These are phyloP conservation scores for Alaudala cheleensis DNA, from an alignment of 2,113 vertebrate genomes.

Conservation along the genomic window DNA sequence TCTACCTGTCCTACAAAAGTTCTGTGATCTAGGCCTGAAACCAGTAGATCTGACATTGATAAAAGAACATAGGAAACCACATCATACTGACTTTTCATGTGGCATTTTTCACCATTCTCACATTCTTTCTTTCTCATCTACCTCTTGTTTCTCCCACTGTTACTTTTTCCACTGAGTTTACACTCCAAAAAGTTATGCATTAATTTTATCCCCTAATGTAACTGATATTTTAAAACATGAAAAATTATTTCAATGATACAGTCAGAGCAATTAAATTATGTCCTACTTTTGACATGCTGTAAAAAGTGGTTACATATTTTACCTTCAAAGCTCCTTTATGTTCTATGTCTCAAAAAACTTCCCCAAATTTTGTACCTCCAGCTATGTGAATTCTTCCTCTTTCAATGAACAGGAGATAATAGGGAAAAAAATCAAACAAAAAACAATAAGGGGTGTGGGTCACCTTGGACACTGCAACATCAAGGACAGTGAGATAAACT, in stretches of 20 bases:
- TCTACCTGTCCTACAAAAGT: neutral
- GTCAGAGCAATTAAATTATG: neutral
- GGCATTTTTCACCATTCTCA: neutral
- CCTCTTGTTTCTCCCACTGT: neutral
- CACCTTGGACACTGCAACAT: neutral
- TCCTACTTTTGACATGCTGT: neutral
- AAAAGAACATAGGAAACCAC: neutral
- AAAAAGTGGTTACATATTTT: neutral
- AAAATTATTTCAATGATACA: neutral
- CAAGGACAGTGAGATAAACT: neutral
- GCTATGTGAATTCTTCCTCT: neutral
- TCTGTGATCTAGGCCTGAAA: neutral
- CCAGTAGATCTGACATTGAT: neutral
- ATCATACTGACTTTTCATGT: neutral
- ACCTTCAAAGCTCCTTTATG: neutral
- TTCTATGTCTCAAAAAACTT: neutral
- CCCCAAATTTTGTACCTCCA: neutral
- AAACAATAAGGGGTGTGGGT: fast-evolving
- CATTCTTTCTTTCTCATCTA: neutral
- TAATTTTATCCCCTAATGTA: neutral
- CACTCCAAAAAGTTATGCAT: neutral
- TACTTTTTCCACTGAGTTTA: neutral
- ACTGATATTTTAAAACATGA: neutral
- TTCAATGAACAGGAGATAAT: neutral
- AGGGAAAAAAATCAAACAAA: neutral